phyloP scores from a whole-genome alignment of 2,888 invertebrate genomes.

The Apamea anceps region DNA sequence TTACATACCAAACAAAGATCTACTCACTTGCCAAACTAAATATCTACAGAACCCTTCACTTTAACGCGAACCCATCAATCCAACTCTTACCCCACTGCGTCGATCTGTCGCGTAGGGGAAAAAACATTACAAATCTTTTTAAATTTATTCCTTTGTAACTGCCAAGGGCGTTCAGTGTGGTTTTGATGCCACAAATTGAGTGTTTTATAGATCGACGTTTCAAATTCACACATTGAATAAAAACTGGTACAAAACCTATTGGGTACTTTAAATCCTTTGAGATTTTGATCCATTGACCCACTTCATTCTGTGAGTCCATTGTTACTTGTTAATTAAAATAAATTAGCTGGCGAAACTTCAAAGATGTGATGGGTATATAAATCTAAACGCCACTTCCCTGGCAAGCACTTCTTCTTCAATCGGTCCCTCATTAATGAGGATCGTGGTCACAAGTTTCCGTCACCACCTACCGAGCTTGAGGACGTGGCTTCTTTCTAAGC shows the following conservation, averaged over 20 bases:
- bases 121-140: constrained; percentile 62
- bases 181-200: constrained; percentile 33
- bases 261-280: background rate
- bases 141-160: constrained; percentile 50
- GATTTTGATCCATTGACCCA: background rate
- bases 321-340: too few species aligned
- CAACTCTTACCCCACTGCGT: constrained; percentile 1
- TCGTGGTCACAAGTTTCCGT: too few species aligned
- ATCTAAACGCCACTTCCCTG: too few species aligned
- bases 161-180: constrained; percentile 6
- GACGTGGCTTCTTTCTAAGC: too few species aligned
- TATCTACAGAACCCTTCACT: constrained; percentile 39
- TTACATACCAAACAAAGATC: background rate
- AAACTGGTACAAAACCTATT: background rate
- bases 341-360: too few species aligned
- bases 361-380: too few species aligned
- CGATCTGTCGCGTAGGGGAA: constrained; percentile 49
- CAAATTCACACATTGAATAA: background rate
- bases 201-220: background rate
- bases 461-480: too few species aligned
- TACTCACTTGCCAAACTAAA: background rate
- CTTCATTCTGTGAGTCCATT: background rate
- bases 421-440: too few species aligned
- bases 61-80: constrained; percentile 25
- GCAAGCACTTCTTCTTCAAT: too few species aligned